Evolutionary conservation across 2,797 vertebrate species (phyloP).

Genomic region (Notolabrus celidotus): DNA sequence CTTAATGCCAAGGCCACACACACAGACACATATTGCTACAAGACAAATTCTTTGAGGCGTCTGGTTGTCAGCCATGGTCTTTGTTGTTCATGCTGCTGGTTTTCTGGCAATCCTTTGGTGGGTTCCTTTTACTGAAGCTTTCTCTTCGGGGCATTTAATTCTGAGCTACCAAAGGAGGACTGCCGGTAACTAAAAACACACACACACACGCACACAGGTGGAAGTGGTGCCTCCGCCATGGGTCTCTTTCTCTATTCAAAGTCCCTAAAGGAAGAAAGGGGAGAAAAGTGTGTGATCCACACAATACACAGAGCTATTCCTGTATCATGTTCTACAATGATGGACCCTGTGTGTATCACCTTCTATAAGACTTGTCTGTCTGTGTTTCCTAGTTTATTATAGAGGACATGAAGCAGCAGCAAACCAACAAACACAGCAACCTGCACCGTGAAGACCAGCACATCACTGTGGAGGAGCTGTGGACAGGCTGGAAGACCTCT

Average conservation of each 20-base stretch:
- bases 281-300: slow-evolving; percentile 45
- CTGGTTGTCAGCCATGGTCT: slow-evolving; percentile 42
- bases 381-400: slow-evolving; percentile 89
- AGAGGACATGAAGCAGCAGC: slow-evolving; percentile 97
- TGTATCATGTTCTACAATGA: not conserved
- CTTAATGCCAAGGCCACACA: slow-evolving; percentile 43
- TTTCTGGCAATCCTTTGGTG: slow-evolving; percentile 41
- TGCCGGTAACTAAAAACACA: slow-evolving; percentile 51
- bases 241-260: slow-evolving; percentile 63
- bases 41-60: slow-evolving; percentile 42
- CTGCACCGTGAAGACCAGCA: slow-evolving; percentile 97
- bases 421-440: slow-evolving; percentile 96
- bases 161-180: slow-evolving; percentile 52
- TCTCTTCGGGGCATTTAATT: slow-evolving; percentile 43
- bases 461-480: slow-evolving; percentile 97
- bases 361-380: slow-evolving; percentile 2
- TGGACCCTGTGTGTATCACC: not conserved
- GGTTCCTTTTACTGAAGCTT: slow-evolving; percentile 40
- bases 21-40: slow-evolving; percentile 12
- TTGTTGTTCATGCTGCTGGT: slow-evolving; percentile 39
- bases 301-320: slow-evolving; percentile 18
- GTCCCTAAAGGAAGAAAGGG: slow-evolving; percentile 77
- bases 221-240: slow-evolving; percentile 48
- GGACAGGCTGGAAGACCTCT: slow-evolving; percentile 95
- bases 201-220: slow-evolving; percentile 57